phyloP scores from a whole-genome alignment of 2,113 vertebrate species.

The Sinocyclocheilus maitianheensis region DNA sequence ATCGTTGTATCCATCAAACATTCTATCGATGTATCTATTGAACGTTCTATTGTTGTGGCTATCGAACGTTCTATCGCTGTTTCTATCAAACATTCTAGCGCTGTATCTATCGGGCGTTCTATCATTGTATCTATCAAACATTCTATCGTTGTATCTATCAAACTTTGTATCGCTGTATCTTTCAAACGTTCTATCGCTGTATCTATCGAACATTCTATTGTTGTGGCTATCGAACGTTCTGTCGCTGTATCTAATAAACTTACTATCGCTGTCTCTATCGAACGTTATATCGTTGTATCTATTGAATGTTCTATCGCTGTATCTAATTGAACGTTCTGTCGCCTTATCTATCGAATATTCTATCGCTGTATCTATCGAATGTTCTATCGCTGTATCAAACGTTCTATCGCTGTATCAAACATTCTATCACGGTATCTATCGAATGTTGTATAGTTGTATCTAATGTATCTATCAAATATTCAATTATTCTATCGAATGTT shows the following conservation, averaged over 20 bases:
- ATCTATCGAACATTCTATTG: background rate
- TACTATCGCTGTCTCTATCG: background rate
- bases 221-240: background rate
- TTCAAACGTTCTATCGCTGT: background rate
- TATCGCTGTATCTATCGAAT: background rate
- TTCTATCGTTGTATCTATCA: background rate
- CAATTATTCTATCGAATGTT: background rate
- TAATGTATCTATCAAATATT: background rate
- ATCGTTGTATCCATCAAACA: background rate
- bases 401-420: background rate
- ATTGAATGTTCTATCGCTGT: background rate
- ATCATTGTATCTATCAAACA: background rate
- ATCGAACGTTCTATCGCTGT: background rate
- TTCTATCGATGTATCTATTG: no score
- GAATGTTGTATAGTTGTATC: background rate
- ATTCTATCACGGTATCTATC: background rate
- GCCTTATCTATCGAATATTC: no score
- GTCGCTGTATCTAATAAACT: background rate
- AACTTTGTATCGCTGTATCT: background rate
- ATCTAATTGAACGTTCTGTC: background rate
- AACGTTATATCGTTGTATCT: background rate
- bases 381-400: background rate
- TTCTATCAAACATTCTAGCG: background rate
- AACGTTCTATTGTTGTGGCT: background rate
- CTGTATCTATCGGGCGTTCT: background rate